phyloP scores from a whole-genome alignment of 2,797 vertebrate species.

The Macrochelys suwanniensis region DNA sequence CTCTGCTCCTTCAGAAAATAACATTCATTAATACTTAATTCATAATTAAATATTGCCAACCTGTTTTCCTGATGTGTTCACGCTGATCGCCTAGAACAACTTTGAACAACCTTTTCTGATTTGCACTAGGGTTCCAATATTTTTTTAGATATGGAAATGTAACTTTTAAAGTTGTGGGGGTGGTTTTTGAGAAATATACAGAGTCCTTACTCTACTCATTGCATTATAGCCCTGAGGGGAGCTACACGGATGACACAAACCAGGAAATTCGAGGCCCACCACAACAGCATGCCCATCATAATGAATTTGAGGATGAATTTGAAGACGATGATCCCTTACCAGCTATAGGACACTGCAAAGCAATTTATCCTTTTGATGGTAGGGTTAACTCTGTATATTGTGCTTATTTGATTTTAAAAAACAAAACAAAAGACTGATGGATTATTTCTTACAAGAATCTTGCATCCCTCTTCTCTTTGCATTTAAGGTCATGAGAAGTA shows the following conservation, averaged over 20 bases:
- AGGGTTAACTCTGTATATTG: constrained; percentile 13
- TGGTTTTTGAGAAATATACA: not conserved
- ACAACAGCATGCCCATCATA: constrained; percentile 86
- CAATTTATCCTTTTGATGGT: constrained; percentile 97
- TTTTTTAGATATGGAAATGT: not conserved
- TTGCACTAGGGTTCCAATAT: fast-evolving
- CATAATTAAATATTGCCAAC: fast-evolving
- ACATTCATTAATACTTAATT: not conserved
- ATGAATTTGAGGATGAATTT: constrained; percentile 96
- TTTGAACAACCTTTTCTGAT: not conserved
- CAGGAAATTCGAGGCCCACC: constrained; percentile 92
- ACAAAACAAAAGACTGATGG: not conserved
- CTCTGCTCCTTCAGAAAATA: not conserved
- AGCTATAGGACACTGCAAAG: constrained; percentile 98
- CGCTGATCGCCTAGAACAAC: fast-evolving
- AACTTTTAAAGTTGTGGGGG: not conserved
- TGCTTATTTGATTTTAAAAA: not conserved
- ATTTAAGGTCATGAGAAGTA: constrained; percentile 15
- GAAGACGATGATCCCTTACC: constrained; percentile 98
- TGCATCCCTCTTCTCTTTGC: not conserved
- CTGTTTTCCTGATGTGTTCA: not conserved
- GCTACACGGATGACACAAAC: constrained; percentile 95
- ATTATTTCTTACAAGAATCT: not conserved
- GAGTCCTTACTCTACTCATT: not conserved
- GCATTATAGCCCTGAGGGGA: constrained; percentile 92